Evolutionary conservation across 1,140 invertebrate genomes (phyloP), one percentile per base, ranked within the genome.

Genomic region (Pristionchus pacificus): DNA sequence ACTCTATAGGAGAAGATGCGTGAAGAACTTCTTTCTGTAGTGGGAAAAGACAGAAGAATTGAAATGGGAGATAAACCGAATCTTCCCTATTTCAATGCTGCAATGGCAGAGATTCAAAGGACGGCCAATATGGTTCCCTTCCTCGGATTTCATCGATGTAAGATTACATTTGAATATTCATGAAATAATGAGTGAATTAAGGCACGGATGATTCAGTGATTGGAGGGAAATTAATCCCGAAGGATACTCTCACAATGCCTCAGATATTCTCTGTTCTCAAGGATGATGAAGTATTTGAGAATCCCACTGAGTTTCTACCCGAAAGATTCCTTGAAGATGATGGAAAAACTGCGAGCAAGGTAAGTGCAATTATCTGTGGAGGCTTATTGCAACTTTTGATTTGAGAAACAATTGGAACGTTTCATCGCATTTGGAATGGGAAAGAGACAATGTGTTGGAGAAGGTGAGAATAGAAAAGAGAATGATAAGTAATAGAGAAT

Each of bases 241-340:
- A 68, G 25, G 27, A 27, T n/a, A 65, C 61, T 68, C 1, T 3
- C 13, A 24, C 25, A 55, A 24, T 33, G 30, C 10, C 24, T 68
- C 61, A 65, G 57, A 24, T 62, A 25, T 30, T 6, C 6, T 49
- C 38, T 49, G 38, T 49, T 10, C 6, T 49, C 6, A 49, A 19
- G 19, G 61, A 14, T 13, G 27, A 65, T 1, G 19, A 68, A n/a
- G 28, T 68, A 15, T 68, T 68, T 28, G 57, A 61, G n/a, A 27
- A 68, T 25, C 60, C 67, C 19, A n/a, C 14, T 27, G 55, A 68
- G 1, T 68, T 68, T 27, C 61, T 24, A 68, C 67, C 67, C 63
- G 61, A 68, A 2, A 55, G 67, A 27, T 68, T 68, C 32, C 60
- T 68, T n/a, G 13, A 1, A 15, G 67, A 63, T 24, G 32, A 33